These are phyloP conservation scores for Drosophila birchii DNA, from an alignment of 2,888 invertebrate genomes.

Conservation along the genomic window DNA sequence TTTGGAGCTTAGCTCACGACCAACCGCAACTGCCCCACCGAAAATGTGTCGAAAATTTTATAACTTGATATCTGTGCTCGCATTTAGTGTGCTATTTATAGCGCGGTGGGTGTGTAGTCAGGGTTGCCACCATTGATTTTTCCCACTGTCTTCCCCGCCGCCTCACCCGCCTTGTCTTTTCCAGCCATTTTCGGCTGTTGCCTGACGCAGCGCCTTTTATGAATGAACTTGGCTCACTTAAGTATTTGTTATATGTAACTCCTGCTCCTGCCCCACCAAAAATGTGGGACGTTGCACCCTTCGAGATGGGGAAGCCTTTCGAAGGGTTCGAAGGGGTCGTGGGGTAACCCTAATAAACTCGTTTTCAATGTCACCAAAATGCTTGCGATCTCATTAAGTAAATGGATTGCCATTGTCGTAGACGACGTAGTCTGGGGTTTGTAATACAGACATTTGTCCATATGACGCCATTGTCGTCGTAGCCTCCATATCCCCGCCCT, in stretches of 20 bases:
- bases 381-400: slow-evolving; percentile 73
- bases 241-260: slow-evolving; percentile 43
- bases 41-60: slow-evolving; percentile 45
- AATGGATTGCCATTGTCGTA: slow-evolving; percentile 65
- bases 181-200: slow-evolving; percentile 45
- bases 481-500: slow-evolving; percentile 33
- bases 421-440: slow-evolving; percentile 55
- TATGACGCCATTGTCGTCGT: slow-evolving; percentile 70
- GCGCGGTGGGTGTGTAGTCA: slow-evolving; percentile 35
- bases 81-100: slow-evolving; percentile 39
- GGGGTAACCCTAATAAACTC: slow-evolving; percentile 43
- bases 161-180: slow-evolving; percentile 1
- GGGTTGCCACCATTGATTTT: slow-evolving; percentile 56
- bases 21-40: slow-evolving; percentile 21
- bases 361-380: slow-evolving; percentile 63
- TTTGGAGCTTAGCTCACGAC: slow-evolving; percentile 40
- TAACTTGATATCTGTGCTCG: slow-evolving; percentile 42
- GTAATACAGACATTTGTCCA: slow-evolving; percentile 60
- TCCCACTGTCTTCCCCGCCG: slow-evolving; percentile 12
- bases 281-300: slow-evolving; percentile 50
- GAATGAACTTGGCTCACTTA: slow-evolving; percentile 69
- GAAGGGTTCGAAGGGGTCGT: not conserved
- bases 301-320: not conserved
- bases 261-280: slow-evolving; percentile 2
- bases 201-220: slow-evolving; percentile 64